A percentile compares a stretch with the other conserved stretches of the same genome.
phyloP scores from a whole-genome alignment of 2,113 vertebrate species.

The Nothobranchius furzeri region DNA sequence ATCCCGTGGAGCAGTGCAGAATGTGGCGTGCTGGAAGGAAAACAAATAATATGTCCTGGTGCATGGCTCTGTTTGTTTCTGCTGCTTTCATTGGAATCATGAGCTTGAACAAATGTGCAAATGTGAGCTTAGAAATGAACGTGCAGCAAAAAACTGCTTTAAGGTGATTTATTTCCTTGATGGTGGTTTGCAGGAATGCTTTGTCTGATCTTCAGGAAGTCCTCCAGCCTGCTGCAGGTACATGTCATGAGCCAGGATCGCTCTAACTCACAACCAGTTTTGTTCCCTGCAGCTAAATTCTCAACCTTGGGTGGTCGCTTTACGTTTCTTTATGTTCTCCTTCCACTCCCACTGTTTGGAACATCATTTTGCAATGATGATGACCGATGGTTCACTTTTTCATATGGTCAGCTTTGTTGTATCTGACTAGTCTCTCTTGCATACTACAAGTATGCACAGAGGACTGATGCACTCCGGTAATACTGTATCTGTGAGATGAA shows the following conservation, averaged over 20 bases:
- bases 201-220: conserved; percentile 72
- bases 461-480: conserved; percentile 45
- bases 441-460: conserved; percentile 6
- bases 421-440: conserved; percentile 17
- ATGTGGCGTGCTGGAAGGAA: conserved; percentile 68
- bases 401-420: conserved; percentile 5
- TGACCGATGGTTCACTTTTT: conserved; percentile 17
- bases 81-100: conserved; percentile 62
- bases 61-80: conserved; percentile 73
- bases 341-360: conserved; percentile 36
- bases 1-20: conserved; percentile 60
- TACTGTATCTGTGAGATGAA: conserved; percentile 46
- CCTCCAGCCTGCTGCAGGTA: conserved; percentile 52
- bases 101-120: conserved; percentile 37
- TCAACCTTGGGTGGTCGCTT: conserved; percentile 71
- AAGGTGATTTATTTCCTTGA: conserved; percentile 63
- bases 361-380: conserved; percentile 21
- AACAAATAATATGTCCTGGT: conserved; percentile 75
- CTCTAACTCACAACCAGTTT: conserved; percentile 34
- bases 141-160: conserved; percentile 41
- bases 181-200: conserved; percentile 45
- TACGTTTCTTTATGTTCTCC: conserved; percentile 42
- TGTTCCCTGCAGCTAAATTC: conserved; percentile 55
- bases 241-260: conserved; percentile 55
- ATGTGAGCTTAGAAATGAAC: conserved; percentile 48